Evolutionary conservation across 2,888 invertebrate genomes (phyloP).

Genomic region (Lasioglossum marginatum): DNA sequence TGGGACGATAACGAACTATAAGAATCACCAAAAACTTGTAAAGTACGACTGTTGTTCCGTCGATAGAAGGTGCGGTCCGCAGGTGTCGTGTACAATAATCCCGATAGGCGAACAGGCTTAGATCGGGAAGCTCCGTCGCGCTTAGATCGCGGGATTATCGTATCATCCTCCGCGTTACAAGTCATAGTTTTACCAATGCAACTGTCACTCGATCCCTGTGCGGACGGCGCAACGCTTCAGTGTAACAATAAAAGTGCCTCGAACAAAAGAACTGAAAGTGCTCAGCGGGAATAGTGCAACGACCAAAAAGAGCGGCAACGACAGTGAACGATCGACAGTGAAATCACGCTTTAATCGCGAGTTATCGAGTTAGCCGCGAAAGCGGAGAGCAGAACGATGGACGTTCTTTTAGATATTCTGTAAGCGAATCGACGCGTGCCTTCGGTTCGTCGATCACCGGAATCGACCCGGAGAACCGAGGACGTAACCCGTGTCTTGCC

Average conservation of each 20-base stretch:
- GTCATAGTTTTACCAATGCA: not conserved
- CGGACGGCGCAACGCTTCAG: not conserved
- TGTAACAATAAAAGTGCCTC: not conserved
- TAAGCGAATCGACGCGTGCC: constrained; percentile 37
- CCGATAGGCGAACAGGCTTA: no score
- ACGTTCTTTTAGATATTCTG: constrained; percentile 17
- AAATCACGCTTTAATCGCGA: constrained; percentile 32
- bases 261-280: not conserved
- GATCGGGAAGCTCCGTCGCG: no score
- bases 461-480: not conserved
- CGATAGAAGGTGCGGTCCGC: not conserved
- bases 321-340: not conserved
- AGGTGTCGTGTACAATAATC: not conserved
- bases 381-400: not conserved
- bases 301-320: constrained; percentile 13
- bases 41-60: not conserved
- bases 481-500: constrained; percentile 52
- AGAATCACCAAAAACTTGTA: not conserved
- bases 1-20: not conserved
- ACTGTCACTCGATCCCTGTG: not conserved
- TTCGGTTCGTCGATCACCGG: not conserved
- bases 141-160: no score
- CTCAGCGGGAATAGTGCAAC: not conserved
- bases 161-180: not conserved
- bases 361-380: not conserved